Evolutionary conservation across 2,113 vertebrate genomes (phyloP), one percentile per base, ranked within the genome.

Genomic region (Zosterops pallidus): DNA sequence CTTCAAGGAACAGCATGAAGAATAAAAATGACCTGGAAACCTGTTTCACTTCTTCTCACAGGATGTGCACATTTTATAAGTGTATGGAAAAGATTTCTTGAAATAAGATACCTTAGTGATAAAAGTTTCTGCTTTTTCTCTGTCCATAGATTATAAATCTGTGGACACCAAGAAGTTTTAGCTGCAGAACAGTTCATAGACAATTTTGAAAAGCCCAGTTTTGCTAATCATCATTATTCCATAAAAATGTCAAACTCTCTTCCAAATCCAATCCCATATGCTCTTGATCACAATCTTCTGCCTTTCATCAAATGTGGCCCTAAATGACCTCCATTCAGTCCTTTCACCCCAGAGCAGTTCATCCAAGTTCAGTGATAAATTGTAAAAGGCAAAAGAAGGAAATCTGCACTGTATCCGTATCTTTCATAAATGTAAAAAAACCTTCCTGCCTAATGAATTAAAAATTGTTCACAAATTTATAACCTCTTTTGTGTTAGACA

Each of bases 261-360:
- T 91, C 90, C 78, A 96, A 55, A 67, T 93, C 37, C 44, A 83
- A 65, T 83, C 72, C 92, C 89, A 92, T 94, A 93, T 96, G 94
- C 78, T 96, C 86, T 97, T 97, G 96, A 97, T 97, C 97, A 95
- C 22, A 76, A 74, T 92, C 83, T 86, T 97, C 97, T 98, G 96
- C 50, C 96, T 97, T 98, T 98, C 95, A 97, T 97, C 96, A 98
- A 87, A 81, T 59, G 52, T 57, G 78, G 92, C 84, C 82, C 65
- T 67, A 70, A 77, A 63, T 96, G 59, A 65, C 64, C 83, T 91
- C 49, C 4, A 0, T 64, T 90, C 42, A 37, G 78, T 91, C 85
- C 67, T 93, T 94, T 96, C 84, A 84, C 77, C 76, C 49, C 69
- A 83, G 47, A 83, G 84, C 10, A 74, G 76, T 81, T 96, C 79